Percentiles rank a stretch among this genome's conserved stretches.
Evolutionary conservation across 2,113 vertebrate species (phyloP).

Genomic region (Apteryx owenii): DNA sequence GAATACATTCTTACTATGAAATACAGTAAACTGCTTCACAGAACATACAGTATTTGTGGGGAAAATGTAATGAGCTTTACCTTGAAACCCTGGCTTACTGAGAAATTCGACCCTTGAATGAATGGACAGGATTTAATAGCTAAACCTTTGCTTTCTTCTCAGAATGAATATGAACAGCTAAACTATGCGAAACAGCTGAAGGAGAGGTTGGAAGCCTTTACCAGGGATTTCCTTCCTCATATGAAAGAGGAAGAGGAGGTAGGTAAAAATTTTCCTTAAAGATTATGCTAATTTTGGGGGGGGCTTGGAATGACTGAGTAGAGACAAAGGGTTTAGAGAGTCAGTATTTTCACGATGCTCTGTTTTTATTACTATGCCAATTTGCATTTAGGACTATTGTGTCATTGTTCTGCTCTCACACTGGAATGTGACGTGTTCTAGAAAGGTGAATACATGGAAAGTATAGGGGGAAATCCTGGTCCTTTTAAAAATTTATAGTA

Average conservation of each 20-base stretch:
- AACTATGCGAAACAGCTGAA: constrained; percentile 98
- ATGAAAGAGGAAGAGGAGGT: constrained; percentile 99
- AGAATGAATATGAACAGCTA: constrained; percentile 97
- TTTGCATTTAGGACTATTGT: background rate
- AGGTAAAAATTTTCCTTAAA: background rate
- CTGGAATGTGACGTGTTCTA: background rate
- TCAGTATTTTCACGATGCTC: background rate
- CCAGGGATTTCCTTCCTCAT: constrained; percentile 97
- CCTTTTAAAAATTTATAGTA: background rate
- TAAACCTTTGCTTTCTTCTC: constrained; percentile 28
- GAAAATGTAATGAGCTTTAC: background rate
- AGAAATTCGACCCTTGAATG: background rate
- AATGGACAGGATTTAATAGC: background rate
- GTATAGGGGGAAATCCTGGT: background rate
- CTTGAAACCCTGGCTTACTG: background rate
- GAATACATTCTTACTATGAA: background rate
- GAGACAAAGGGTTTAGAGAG: background rate
- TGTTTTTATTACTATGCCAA: background rate
- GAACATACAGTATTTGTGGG: background rate
- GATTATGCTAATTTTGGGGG: background rate
- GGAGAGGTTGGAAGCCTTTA: constrained; percentile 95
- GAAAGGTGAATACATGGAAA: background rate
- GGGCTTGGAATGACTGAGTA: background rate
- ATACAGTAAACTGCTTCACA: background rate
- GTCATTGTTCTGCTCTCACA: background rate